Evolutionary conservation across 2,888 invertebrate species (phyloP).

Genomic region (Pogonocherus hispidulus): DNA sequence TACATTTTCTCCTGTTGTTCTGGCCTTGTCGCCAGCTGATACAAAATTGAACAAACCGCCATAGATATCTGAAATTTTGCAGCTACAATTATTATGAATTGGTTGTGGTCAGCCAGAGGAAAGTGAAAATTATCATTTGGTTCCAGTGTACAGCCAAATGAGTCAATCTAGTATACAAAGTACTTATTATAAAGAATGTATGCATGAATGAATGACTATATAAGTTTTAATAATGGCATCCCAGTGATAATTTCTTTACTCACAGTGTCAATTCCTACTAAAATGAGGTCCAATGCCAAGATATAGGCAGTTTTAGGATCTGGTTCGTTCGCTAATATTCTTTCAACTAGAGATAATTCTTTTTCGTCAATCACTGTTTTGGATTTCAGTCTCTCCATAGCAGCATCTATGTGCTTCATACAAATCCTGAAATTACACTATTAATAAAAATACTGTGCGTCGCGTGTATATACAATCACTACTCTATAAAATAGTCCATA

Average conservation of each 20-base stretch:
- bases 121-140: too few relatives aligned
- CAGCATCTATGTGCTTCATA: conserved; percentile 74
- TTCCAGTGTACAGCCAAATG: too few relatives aligned
- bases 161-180: too few relatives aligned
- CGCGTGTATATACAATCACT: conserved; percentile 45
- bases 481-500: conserved; percentile 79
- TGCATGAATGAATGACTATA: too few relatives aligned
- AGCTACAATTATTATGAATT: too few relatives aligned
- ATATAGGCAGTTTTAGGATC: conserved; percentile 77
- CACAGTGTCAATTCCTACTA: conserved; percentile 86
- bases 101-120: too few relatives aligned
- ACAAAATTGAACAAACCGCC: conserved; percentile 80
- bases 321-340: conserved; percentile 73
- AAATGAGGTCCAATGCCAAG: conserved; percentile 81
- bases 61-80: conserved; percentile 78
- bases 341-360: conserved; percentile 74
- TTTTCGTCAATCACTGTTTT: conserved; percentile 67
- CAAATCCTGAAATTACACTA: conserved; percentile 72
- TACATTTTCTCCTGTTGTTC: conserved; percentile 76
- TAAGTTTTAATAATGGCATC: too few relatives aligned
- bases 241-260: too few relatives aligned
- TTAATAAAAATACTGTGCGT: too few relatives aligned
- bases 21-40: conserved; percentile 78
- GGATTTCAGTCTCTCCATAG: conserved; percentile 67
- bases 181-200: too few relatives aligned